These are phyloP conservation scores for Bembecia ichneumoniformis DNA, from an alignment of 2,888 invertebrate species.

Conservation along the genomic window DNA sequence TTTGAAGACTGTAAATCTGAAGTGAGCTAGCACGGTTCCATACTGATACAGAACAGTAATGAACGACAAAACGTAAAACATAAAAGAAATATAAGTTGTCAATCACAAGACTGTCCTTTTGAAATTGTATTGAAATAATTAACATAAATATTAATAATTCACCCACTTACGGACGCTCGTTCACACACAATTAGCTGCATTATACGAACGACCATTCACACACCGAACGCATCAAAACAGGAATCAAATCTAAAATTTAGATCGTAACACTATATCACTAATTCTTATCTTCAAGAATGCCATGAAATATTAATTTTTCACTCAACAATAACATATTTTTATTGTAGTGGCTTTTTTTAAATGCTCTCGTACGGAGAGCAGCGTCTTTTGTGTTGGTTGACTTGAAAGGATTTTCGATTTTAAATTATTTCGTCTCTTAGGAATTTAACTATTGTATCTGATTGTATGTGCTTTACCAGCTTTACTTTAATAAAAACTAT, in stretches of 20 bases:
- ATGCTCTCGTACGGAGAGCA: conserved; percentile 19
- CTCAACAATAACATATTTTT: conserved; percentile 52
- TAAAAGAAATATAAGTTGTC: conserved; percentile 14
- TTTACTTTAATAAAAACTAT: conserved; percentile 41
- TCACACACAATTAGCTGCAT: conserved; percentile 70
- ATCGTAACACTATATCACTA: conserved; percentile 59
- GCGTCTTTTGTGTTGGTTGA: conserved; percentile 17
- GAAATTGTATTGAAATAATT: conserved; percentile 26
- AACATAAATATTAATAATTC: conserved; percentile 58
- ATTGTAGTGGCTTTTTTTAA: conserved; percentile 56
- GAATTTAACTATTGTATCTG: no score
- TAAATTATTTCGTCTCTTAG: conserved; percentile 16
- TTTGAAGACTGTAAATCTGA: no score
- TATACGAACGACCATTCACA: conserved; percentile 45
- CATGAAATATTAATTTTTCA: conserved; percentile 58
- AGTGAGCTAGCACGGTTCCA: no score
- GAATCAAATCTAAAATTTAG: conserved; percentile 59
- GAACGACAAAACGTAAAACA: neutral
- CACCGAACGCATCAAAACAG: conserved; percentile 31
- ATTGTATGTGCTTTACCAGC: conserved; percentile 18
- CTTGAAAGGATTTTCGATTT: conserved; percentile 12
- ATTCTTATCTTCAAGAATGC: conserved; percentile 44
- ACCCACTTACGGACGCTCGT: conserved; percentile 25
- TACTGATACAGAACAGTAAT: no score
- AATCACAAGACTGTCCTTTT: conserved; percentile 26